phyloP scores from a whole-genome alignment of 2,113 vertebrate genomes.

The Nothobranchius furzeri region DNA sequence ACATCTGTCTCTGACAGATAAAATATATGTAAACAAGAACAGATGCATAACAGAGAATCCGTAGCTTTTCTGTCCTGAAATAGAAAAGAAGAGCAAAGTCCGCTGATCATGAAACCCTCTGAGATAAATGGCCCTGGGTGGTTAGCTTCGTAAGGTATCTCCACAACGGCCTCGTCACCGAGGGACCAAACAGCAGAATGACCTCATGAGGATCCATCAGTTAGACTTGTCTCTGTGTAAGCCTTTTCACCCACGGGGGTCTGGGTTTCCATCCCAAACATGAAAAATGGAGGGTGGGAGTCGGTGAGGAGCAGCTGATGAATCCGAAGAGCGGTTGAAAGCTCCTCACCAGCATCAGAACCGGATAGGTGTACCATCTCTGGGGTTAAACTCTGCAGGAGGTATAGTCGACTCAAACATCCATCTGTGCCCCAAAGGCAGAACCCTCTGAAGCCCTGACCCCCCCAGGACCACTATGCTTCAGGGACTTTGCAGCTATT shows the following conservation, averaged over 20 bases:
- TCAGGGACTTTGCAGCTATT: constrained; percentile 74
- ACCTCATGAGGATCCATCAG: constrained; percentile 8
- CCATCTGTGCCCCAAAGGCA: constrained; percentile 68
- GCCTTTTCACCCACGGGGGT: background rate
- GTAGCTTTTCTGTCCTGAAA: too few relatives aligned
- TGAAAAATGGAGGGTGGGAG: constrained; percentile 13
- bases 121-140: background rate
- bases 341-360: constrained; percentile 72
- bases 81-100: background rate
- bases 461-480: constrained; percentile 40
- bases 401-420: constrained; percentile 46
- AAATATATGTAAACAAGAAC: too few relatives aligned
- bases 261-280: constrained; percentile 39
- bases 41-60: too few relatives aligned
- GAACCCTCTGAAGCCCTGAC: constrained; percentile 62
- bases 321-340: constrained; percentile 17
- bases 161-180: background rate
- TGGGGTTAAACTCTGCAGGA: constrained; percentile 60
- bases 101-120: background rate
- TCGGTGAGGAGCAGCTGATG: constrained; percentile 48
- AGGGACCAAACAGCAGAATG: background rate
- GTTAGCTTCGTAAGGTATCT: background rate
- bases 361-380: constrained; percentile 62
- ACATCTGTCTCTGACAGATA: too few relatives aligned
- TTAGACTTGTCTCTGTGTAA: constrained; percentile 2